Evolutionary conservation across 2,888 invertebrate species (phyloP).

Genomic region (Pristionchus fissidentatus): DNA sequence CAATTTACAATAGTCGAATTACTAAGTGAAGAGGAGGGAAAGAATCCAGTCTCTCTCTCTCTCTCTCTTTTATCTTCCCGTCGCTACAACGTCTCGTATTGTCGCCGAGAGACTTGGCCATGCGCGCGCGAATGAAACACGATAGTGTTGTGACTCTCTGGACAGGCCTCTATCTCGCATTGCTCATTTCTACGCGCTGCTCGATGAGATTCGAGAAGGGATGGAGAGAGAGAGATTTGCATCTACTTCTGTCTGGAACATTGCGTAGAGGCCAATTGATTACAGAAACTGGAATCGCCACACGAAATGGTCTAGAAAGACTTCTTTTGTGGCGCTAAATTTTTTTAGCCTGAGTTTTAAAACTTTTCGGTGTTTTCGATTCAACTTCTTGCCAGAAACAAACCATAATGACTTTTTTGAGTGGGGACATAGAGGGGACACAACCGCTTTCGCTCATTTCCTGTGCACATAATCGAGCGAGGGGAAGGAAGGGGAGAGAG

Average conservation of each 20-base stretch:
- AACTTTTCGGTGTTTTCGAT: too few relatives aligned
- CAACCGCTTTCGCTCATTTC: slow-evolving; percentile 19
- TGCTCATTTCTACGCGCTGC: neutral
- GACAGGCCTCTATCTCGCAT: neutral
- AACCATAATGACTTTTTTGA: too few relatives aligned
- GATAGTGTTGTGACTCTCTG: slow-evolving; percentile 33
- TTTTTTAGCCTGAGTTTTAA: too few relatives aligned
- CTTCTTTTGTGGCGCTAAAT: neutral
- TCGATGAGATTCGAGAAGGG: neutral
- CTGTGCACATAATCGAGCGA: slow-evolving; percentile 39
- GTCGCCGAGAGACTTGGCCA: neutral
- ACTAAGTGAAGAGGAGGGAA: neutral
- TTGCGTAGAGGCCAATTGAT: neutral
- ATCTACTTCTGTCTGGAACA: neutral
- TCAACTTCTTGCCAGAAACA: too few relatives aligned
- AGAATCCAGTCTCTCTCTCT: neutral
- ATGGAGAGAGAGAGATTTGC: neutral
- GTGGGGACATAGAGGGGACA: too few relatives aligned
- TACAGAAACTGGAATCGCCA: neutral
- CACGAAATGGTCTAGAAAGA: neutral
- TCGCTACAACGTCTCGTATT: too few relatives aligned
- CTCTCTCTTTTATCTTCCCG: neutral
- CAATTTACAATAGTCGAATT: too few relatives aligned
- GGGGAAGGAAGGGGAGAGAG: neutral
- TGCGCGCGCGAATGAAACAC: slow-evolving; percentile 38